These are phyloP conservation scores for Chrysochloris asiatica DNA, from an alignment of 2,113 vertebrate genomes.

Conservation along the genomic window DNA sequence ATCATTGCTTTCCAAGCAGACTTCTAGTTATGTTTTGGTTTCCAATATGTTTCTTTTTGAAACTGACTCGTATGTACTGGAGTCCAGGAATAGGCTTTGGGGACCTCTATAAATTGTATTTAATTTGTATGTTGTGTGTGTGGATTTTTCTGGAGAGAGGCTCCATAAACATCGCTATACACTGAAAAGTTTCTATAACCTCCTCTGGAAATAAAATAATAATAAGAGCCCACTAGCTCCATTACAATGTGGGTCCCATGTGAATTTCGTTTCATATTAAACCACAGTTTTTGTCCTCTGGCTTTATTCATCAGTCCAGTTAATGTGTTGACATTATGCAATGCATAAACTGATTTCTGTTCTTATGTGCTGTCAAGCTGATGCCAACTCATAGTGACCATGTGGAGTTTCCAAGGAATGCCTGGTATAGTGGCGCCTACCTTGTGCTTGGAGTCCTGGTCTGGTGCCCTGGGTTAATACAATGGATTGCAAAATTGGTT, in stretches of 20 bases:
- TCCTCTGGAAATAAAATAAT: no score
- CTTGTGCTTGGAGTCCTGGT: no score
- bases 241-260: neutral
- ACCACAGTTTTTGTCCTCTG: neutral
- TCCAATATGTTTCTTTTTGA: neutral
- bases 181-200: neutral
- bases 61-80: neutral
- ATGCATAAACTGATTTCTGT: no score
- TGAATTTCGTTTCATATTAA: neutral
- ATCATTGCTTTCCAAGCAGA: neutral
- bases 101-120: neutral
- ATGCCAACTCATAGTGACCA: no score
- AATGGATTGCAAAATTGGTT: no score
- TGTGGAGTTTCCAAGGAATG: no score
- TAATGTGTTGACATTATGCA: neutral
- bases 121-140: neutral
- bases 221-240: neutral
- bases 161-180: neutral
- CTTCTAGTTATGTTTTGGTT: neutral
- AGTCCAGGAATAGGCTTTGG: neutral
- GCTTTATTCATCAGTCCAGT: neutral
- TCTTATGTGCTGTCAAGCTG: no score
- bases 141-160: neutral
- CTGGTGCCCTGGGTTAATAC: no score
- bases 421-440: no score